A percentile compares a stretch with the other conserved stretches of the same genome.
phyloP scores from a whole-genome alignment of 2,888 invertebrate genomes.

The Dolichomitus sp. region DNA sequence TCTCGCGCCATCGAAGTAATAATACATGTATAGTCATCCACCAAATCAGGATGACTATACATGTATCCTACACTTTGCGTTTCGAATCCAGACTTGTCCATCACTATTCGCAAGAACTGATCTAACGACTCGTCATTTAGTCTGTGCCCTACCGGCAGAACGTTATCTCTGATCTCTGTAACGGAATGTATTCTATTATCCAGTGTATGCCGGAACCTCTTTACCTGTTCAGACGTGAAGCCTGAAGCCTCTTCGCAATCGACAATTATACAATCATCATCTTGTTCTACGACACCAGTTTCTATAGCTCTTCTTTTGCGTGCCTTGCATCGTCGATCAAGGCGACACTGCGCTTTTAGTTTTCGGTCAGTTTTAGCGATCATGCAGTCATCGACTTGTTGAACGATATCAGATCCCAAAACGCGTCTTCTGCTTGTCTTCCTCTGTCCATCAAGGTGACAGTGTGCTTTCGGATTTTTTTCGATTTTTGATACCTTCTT shows the following conservation, averaged over 20 bases:
- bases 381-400: neutral
- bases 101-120: slow-evolving; percentile 14
- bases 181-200: slow-evolving; percentile 6
- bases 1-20: slow-evolving; percentile 55
- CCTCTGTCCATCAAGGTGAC: neutral
- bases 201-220: neutral
- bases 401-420: neutral
- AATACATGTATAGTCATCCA: too few species aligned
- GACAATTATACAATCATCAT: neutral
- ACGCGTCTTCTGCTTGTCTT: neutral
- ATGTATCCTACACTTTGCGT: slow-evolving; percentile 11
- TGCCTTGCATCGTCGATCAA: neutral
- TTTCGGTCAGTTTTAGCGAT: neutral
- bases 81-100: slow-evolving; percentile 1
- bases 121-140: slow-evolving; percentile 10
- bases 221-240: neutral
- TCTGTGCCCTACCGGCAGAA: neutral
- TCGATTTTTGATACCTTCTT: neutral
- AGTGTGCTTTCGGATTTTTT: neutral
- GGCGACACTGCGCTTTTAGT: too few species aligned
- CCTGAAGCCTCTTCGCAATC: neutral
- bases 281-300: neutral
- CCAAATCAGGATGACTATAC: neutral
- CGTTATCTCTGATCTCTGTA: neutral
- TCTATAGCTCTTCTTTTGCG: neutral